Evolutionary conservation across 23 tunicate species (phyloP), one percentile per base, ranked within the genome.

Genomic region (Trididemnum nubilum): DNA sequence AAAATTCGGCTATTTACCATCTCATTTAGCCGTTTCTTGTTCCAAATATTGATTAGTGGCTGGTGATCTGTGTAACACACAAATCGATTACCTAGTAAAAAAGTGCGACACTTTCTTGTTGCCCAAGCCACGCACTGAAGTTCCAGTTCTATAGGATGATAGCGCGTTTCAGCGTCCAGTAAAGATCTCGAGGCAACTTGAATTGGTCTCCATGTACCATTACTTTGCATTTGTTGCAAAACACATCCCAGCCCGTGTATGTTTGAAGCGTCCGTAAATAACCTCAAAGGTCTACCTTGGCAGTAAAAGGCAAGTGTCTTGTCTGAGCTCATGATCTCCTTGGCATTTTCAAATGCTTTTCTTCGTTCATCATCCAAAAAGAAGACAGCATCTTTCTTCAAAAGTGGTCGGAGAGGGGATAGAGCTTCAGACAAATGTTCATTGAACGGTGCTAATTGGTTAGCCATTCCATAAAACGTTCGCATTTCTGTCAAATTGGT

Each of bases 61-160:
- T 33, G 74, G 37, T 69, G 74, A 69, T 69, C 74, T 4, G 74
- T 69, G 37, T 29, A 69, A 5, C 36, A 33, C 19, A 29, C 25
- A 22, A 69, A 69, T 12, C 37, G 12, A 29, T 30, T 69, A 12
- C 37, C 74, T 3, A 33, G 7, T n/a, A 69, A 37, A 69, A 69
- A 69, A 9, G 74, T 69, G 74, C 38, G 36, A n/a, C 74, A 69
- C 25, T 69, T 69, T 69, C 37, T 69, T 5, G 74, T 69, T 30
- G 74, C 74, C 37, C 38, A 69, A 7, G 38, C 74, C 2, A 69
- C 25, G 4, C 37, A 30, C 22, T 69, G 74, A 12, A 69, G 74
- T 22, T 69, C 74, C 5, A 69, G 39, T 37, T 69, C 74, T 12
- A 69, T 69, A 3, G 74, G 74, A 34, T 30, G 36, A 37, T 69